Evolutionary conservation across 2,888 invertebrate genomes (phyloP), one percentile per base, ranked within the genome.

Genomic region (Oxystoma pomonae): DNA sequence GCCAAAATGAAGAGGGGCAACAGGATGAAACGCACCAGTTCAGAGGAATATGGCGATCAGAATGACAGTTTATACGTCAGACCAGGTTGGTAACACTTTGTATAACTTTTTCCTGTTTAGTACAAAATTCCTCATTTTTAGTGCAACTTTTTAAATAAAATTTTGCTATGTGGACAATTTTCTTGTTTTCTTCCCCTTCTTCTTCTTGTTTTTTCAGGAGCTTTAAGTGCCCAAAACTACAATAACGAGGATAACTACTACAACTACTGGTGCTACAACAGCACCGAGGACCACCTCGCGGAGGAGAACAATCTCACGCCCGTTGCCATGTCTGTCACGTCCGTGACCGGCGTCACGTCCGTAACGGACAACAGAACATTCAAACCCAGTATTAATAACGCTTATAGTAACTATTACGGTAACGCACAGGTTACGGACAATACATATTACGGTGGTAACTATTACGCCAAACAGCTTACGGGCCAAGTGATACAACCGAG

Each of bases 201-300:
- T 19, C 53, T 61, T 9, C 3, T 58, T 49, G 52, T 55, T 1
- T 21, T 57, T 62, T 52, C 60, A 63, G 67, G 73, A 55, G 78
- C 80, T 7, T 70, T 77, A 58, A 80, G 80, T 68, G 80, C 80
- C 53, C 73, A 74, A 64, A 77, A 80, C 60, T 88, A 87, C 78
- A 87, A 87, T 77, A 87, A 89, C 76, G 86, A 89, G 78, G 88
- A 88, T 76, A 89, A 87, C 78, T 86, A 87, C 78, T 87, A 87
- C 78, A 89, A 89, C 81, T 84, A 85, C 72, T 88, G 87, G 79
- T 87, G 87, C 78, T 89, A 89, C 81, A 84, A 85, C 72, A 88
- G 87, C 79, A 85, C 84, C 72, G 71, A 65, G 35, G 88, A 88
- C 78, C 88, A 86, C 78, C 78, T 86, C 70, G 82, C 83, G 61